phyloP scores from a whole-genome alignment of 1,140 invertebrate genomes.

The Chlorops oryzae region DNA sequence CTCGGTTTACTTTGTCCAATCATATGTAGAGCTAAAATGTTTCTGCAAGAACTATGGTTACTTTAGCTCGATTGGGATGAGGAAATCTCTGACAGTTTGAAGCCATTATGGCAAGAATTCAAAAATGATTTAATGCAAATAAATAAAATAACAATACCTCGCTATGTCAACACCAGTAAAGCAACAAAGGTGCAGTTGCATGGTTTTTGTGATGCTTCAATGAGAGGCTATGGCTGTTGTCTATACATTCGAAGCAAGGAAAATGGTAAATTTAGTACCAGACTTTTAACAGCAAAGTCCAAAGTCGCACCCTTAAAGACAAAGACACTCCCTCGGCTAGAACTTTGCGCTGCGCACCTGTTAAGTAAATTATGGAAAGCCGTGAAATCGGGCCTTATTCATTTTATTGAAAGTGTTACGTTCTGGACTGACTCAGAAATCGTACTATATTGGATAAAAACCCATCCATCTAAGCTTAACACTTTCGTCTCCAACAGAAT shows the following conservation, averaged over 20 bases:
- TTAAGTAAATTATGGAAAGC: conserved; percentile 17
- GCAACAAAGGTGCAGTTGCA: conserved; percentile 38
- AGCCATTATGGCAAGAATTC: conserved; percentile 20
- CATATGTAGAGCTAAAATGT: conserved; percentile 41
- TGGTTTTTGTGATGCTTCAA: no score
- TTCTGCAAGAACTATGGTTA: conserved; percentile 48
- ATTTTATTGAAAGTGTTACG: no score
- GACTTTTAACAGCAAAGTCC: conserved; percentile 14
- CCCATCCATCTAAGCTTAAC: no score
- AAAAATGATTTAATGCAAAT: conserved; percentile 14
- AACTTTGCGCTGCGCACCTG: conserved; percentile 18
- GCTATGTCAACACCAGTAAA: no score
- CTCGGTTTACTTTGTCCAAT: conserved; percentile 45
- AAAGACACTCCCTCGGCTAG: conserved; percentile 16
- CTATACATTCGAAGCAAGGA: conserved; percentile 29
- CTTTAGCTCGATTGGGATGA: conserved; percentile 47
- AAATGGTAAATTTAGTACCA: background rate
- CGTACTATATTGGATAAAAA: no score
- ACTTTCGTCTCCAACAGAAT: no score
- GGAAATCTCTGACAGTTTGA: conserved; percentile 22
- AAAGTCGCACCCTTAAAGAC: conserved; percentile 14
- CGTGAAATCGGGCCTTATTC: no score
- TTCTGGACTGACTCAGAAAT: no score
- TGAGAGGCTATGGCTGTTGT: conserved; percentile 35
- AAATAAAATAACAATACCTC: conserved; percentile 18